phyloP scores from a whole-genome alignment of 2,113 vertebrate genomes.

The Gorsachius goisagi region DNA sequence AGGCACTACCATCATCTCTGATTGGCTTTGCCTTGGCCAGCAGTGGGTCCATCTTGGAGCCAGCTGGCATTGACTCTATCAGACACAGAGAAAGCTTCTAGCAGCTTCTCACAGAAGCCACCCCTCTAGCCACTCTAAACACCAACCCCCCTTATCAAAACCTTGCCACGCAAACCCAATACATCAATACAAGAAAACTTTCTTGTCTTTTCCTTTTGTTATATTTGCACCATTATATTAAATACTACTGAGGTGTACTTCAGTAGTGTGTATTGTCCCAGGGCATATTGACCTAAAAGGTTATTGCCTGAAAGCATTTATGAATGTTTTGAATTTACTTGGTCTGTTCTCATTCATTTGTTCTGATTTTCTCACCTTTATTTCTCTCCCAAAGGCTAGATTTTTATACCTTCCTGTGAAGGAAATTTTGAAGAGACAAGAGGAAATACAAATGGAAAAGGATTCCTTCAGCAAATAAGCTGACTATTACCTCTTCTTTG shows the following conservation, averaged over 20 bases:
- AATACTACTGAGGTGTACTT: not conserved
- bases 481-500: not conserved
- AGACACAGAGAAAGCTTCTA: too few relatives aligned
- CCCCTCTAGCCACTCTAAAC: too few relatives aligned
- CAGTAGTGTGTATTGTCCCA: not conserved
- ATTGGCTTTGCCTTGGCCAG: too few relatives aligned
- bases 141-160: too few relatives aligned
- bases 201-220: conserved; percentile 21
- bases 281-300: not conserved
- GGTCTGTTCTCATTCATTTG: not conserved
- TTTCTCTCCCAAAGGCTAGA: not conserved
- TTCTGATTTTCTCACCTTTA: not conserved
- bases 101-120: too few relatives aligned
- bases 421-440: not conserved
- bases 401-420: not conserved
- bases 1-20: too few relatives aligned
- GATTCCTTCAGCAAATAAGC: not conserved
- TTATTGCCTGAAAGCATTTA: not conserved
- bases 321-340: not conserved
- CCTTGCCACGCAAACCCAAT: too few relatives aligned
- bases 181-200: conserved; percentile 7
- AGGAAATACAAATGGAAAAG: not conserved
- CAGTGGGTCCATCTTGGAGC: too few relatives aligned
- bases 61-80: too few relatives aligned
- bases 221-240: not conserved